Percentiles rank a stretch among this genome's conserved stretches.
Evolutionary conservation across 2,888 invertebrate species (phyloP).

Genomic region (Petrolisthes manimaculis): DNA sequence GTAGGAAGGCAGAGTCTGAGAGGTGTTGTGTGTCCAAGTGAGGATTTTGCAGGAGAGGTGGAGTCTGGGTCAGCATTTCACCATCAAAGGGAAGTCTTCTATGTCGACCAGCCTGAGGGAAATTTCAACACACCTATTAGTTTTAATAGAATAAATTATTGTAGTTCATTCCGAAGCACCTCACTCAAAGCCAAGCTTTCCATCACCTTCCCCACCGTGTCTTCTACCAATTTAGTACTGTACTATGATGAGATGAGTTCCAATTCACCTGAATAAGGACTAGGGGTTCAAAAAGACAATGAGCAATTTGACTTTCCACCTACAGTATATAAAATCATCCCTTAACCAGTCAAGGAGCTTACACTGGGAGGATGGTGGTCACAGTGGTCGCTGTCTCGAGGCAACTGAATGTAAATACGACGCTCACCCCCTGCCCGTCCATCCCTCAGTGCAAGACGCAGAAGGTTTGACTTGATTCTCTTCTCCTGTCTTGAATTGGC

Average conservation of each 20-base stretch:
- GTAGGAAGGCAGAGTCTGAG: conserved; percentile 13
- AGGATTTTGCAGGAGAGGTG: neutral
- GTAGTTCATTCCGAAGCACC: no score
- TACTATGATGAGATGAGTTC: no score
- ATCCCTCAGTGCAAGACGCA: neutral
- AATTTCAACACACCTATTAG: no score
- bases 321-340: neutral
- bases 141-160: no score
- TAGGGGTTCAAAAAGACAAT: no score
- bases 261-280: no score
- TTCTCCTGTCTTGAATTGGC: conserved; percentile 12
- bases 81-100: no score
- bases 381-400: conserved; percentile 21
- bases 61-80: neutral
- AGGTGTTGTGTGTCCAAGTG: conserved; percentile 24
- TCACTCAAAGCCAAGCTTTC: no score
- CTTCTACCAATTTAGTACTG: no score
- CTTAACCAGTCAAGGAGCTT: neutral
- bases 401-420: conserved; percentile 32
- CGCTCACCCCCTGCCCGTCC: conserved; percentile 22
- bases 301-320: no score
- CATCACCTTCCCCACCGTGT: no score
- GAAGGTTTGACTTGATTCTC: conserved; percentile 19
- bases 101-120: no score
- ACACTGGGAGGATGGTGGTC: neutral